Evolutionary conservation across 1,140 invertebrate species (phyloP).

Genomic region (Procambarus clarkii): DNA sequence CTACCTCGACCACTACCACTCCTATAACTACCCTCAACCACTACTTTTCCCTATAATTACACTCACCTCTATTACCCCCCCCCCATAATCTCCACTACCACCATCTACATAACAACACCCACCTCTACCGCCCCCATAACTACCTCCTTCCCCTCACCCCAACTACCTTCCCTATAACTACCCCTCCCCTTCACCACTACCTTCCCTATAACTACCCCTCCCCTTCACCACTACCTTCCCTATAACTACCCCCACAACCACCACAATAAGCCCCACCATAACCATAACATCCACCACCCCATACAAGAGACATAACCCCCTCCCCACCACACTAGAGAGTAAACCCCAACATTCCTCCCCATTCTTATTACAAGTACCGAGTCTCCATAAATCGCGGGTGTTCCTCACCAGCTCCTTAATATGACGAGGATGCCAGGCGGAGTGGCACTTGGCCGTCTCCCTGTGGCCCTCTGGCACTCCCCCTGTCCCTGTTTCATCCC

Average conservation of each 20-base stretch:
- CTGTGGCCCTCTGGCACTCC: background rate
- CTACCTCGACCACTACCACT: no score
- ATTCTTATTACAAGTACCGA: slow-evolving; percentile 66
- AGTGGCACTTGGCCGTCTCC: slow-evolving; percentile 50
- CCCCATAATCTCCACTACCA: background rate
- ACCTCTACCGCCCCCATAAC: no score
- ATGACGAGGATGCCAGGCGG: slow-evolving; percentile 64
- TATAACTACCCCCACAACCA: no score
- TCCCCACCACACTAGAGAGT: background rate
- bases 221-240: no score
- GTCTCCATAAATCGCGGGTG: slow-evolving; percentile 54
- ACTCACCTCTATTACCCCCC: background rate
- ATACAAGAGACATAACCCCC: background rate
- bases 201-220: no score
- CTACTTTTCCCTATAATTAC: no score
- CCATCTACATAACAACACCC: background rate
- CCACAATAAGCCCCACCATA: no score
- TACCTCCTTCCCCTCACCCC: no score
- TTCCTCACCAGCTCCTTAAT: slow-evolving; percentile 64
- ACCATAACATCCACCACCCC: background rate
- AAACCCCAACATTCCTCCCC: slow-evolving; percentile 37
- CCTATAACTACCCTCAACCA: no score
- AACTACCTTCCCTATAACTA: no score
- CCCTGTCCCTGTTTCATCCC: no score
- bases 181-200: no score